These are phyloP conservation scores for Penelope pileata DNA, from an alignment of 2,113 vertebrate genomes.

Conservation along the genomic window DNA sequence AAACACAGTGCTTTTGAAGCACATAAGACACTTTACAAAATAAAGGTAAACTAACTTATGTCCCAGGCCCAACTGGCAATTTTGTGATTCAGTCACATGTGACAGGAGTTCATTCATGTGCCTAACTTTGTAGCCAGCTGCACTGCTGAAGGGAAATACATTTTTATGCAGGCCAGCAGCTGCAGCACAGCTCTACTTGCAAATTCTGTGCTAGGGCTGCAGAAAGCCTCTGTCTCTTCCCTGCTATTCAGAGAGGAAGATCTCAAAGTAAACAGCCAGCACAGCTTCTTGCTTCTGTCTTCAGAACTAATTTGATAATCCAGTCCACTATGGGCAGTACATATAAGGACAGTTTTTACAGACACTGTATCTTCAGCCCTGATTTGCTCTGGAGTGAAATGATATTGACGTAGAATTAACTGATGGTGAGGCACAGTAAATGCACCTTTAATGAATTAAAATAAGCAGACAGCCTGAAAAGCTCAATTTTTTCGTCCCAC, in stretches of 20 bases:
- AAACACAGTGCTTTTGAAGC: not conserved
- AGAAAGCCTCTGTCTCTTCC: not conserved
- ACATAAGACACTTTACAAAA: not conserved
- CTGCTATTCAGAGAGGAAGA: not conserved
- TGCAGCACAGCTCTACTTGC: not conserved
- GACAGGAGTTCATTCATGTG: not conserved
- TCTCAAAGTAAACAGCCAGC: not conserved
- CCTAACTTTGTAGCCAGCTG: not conserved
- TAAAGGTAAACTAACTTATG: not conserved
- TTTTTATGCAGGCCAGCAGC: not conserved
- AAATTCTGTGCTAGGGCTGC: not conserved
- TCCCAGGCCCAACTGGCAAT: not conserved
- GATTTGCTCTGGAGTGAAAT: not conserved
- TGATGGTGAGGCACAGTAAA: not conserved
- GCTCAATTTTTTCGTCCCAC: not conserved
- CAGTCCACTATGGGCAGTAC: not conserved
- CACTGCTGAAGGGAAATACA: not conserved
- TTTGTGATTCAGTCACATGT: not conserved
- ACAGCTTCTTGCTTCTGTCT: not conserved
- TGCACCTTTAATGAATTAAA: not conserved
- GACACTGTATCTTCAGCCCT: not conserved
- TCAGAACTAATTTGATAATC: not conserved
- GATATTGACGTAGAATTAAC: not conserved
- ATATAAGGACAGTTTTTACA: not conserved
- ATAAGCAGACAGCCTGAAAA: not conserved